Base-by-base conservation (phyloP, 2,888 invertebrate species). In the Philereme transversata region DNA sequence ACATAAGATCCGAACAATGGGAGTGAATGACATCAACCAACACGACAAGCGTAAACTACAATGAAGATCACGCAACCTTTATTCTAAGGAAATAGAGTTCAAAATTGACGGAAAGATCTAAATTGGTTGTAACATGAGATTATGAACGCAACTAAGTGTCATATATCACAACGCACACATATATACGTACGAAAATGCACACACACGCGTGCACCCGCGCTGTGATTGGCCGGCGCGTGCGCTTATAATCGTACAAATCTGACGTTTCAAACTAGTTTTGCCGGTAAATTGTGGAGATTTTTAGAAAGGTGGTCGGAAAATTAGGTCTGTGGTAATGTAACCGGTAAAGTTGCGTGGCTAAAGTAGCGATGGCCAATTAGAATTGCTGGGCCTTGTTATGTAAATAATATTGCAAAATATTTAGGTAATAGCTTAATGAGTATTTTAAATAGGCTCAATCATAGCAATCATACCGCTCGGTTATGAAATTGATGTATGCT, bases 281-380 rank as follows among this genome's bases (percentile, higher is more conserved):
- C 77, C 69, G 72, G 78, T 83, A 87, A 87, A 87, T 85, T 83
- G 88, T 82, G 65, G 83, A 90, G 90, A 90, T 90, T 90, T 68
- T 90, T 92, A 91, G 91, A 91, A 92, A 92, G 91, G 90, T 84
- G 78, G 83, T 74, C 73, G 71, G 69, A 68, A 68, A 71, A 70
- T 68, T 67, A 67, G 71, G 78, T 81, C 73, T 83, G 79, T 83
- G 80, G 87, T 83, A 87, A 88, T 65, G 58, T 57, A 65, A 67
- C 70, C 64, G 59, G 70, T 68, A 55, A 10, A 55, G 68, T 70
- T 70, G 70, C 70, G 68, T 68, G 59, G 65, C 50, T 44, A 55
- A 45, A 55, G 47, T 47, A 45, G 62, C 67, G 59, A 58, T 55
- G 63, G 57, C 68, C 70, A 67, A 70, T 68, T 68, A 68, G 60